phyloP scores from a whole-genome alignment of 2,888 invertebrate genomes.

The Tubulanus polymorphus region DNA sequence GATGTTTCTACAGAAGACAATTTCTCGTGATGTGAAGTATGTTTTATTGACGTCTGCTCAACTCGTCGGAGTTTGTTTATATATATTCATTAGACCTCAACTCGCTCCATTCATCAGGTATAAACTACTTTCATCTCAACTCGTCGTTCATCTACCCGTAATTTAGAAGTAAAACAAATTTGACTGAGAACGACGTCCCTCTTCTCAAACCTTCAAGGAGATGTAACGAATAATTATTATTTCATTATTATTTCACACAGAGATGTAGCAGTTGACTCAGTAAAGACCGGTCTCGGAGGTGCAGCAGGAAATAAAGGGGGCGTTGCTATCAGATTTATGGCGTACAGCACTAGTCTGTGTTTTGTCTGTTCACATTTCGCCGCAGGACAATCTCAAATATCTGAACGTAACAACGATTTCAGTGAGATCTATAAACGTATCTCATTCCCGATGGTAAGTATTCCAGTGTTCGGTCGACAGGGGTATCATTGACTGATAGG shows the following conservation, averaged over 20 bases:
- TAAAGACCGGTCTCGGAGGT: slow-evolving; percentile 97
- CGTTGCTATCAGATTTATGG: slow-evolving; percentile 83
- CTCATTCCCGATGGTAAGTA: slow-evolving; percentile 52
- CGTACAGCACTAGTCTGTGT: slow-evolving; percentile 90
- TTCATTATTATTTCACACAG: slow-evolving; percentile 54
- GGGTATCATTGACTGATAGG: too few relatives aligned
- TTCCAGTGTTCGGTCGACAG: too few relatives aligned
- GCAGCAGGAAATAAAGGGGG: slow-evolving; percentile 98
- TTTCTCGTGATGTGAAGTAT: slow-evolving; percentile 83
- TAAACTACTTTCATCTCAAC: too few relatives aligned
- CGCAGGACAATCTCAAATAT: slow-evolving; percentile 94
- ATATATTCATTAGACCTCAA: slow-evolving; percentile 86
- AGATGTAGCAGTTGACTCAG: slow-evolving; percentile 90
- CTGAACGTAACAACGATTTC: slow-evolving; percentile 93
- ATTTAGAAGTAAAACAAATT: too few relatives aligned
- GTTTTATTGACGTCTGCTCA: slow-evolving; percentile 90
- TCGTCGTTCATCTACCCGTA: too few relatives aligned
- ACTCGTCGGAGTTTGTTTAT: slow-evolving; percentile 94
- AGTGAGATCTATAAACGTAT: slow-evolving; percentile 87
- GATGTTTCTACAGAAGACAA: slow-evolving; percentile 85
- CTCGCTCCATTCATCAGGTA: slow-evolving; percentile 76
- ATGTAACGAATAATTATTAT: slow-evolving; percentile 5
- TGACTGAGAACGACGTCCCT: too few relatives aligned
- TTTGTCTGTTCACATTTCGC: slow-evolving; percentile 99
- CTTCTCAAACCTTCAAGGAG: too few relatives aligned